A percentile compares a stretch with the other conserved stretches of the same genome.
Conservation (phyloP, 2,113 vertebrate genomes). For the Talpa occidentalis region DNA sequence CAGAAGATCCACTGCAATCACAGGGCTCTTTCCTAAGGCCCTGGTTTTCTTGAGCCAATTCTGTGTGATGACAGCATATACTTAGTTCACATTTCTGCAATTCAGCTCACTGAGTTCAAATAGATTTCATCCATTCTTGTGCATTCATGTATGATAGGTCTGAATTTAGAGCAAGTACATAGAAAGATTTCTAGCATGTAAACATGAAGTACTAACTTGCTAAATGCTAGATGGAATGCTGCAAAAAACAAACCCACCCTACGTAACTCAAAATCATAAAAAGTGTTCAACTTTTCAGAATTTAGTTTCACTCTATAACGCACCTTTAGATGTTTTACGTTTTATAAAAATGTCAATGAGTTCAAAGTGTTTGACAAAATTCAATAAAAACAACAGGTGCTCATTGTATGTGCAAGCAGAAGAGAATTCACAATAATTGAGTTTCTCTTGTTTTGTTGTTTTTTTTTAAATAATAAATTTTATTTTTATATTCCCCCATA, state of each 20-base stretch:
- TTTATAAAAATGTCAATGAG: not conserved
- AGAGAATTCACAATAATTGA: not conserved
- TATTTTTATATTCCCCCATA: no score
- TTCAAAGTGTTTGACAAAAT: not conserved
- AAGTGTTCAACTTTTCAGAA: not conserved
- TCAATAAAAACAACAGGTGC: not conserved
- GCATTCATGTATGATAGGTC: conserved; percentile 50
- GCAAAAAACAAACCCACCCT: not conserved
- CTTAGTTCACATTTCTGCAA: conserved; percentile 56
- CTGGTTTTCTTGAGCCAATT: conserved; percentile 39
- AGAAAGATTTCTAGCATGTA: conserved; percentile 38
- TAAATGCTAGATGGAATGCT: not conserved
- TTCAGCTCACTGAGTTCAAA: conserved; percentile 57
- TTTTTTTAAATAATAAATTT: no score
- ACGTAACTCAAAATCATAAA: not conserved
- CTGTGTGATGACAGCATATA: conserved; percentile 48
- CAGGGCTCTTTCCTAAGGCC: conserved; percentile 27
- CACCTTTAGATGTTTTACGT: not conserved
- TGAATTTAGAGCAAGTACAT: conserved; percentile 39
- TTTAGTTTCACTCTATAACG: not conserved
- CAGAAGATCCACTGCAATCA: not conserved
- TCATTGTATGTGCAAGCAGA: not conserved
- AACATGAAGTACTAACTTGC: not conserved
- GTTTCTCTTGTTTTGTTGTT: not conserved
- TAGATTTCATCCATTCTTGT: conserved; percentile 43